Evolutionary conservation across 2,797 vertebrate genomes (phyloP), one percentile per base, ranked within the genome.

Genomic region (Furcifer pardalis): DNA sequence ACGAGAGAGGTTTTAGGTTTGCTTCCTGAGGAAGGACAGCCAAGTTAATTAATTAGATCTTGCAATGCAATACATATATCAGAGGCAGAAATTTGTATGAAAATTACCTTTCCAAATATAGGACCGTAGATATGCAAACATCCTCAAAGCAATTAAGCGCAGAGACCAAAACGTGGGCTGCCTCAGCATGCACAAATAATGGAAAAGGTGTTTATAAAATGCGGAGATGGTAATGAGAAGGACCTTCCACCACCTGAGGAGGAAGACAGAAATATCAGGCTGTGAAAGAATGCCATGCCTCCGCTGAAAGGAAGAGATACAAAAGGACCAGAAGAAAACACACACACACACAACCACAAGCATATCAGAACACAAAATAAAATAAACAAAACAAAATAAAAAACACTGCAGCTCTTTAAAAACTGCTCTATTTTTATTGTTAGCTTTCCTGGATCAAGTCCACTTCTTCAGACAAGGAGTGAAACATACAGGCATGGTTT

Each of bases 1-100:
- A n/a, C n/a, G n/a, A n/a, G 81, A 92, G 87, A 86, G 89, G 81
- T 81, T 88, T 91, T 91, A 90, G 93, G 92, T 91, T 90, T 93
- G 80, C 74, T 83, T 89, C 87, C 86, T 12, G 77, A 69, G 88
- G 65, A 84, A 90, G 89, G 87, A 87, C 89, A 87, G 86, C 87
- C 60, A 84, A 91, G 90, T 88, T 92, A 91, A 94, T 91, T 93
- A 94, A 92, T 92, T 89, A 91, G 88, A 82, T 86, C 85, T 79
- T 83, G 66, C 77, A 37, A 85, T 89, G 59, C 60, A 82, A 82
- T 75, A n/a, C n/a, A 75, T 88, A 90, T 91, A 91, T 82, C 83
- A 66, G 89, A 84, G 86, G 88, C 81, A 88, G 89, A 84, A 88
- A 91, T 91, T 84, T 86, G 85, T 90, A 91, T 86, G 82, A 84